These are phyloP conservation scores for Aphrophora alni DNA, from an alignment of 2,888 invertebrate genomes.

Conservation along the genomic window DNA sequence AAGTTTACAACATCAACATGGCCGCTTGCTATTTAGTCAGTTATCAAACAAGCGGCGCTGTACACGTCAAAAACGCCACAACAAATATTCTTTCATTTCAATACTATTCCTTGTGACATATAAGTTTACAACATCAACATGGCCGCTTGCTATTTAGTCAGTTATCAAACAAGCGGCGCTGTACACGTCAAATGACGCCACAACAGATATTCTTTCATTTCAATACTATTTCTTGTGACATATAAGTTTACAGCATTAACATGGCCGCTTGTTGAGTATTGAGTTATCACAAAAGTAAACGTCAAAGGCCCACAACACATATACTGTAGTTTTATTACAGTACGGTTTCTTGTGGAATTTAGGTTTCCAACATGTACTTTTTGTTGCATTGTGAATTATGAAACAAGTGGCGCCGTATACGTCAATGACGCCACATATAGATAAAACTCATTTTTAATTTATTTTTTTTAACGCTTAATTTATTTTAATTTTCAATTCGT, in stretches of 20 bases:
- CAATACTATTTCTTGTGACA: neutral
- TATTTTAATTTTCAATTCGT: too few species aligned
- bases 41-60: neutral
- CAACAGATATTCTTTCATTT: neutral
- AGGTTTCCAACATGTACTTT: neutral
- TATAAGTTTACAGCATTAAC: neutral
- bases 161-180: neutral
- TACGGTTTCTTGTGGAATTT: neutral
- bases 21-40: neutral
- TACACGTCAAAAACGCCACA: neutral
- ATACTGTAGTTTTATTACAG: neutral
- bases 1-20: neutral
- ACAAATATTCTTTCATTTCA: neutral
- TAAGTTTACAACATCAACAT: neutral
- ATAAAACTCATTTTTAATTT: too few species aligned
- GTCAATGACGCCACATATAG: too few species aligned
- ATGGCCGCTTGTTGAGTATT: too few species aligned
- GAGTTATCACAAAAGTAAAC: neutral
- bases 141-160: too few species aligned
- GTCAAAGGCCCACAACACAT: neutral
- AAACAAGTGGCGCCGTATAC: too few species aligned
- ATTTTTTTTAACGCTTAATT: too few species aligned
- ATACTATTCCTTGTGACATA: neutral
- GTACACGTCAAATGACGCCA: neutral
- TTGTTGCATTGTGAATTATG: too few species aligned